phyloP scores from a whole-genome alignment of 2,888 invertebrate genomes.

The Atherix ibis region DNA sequence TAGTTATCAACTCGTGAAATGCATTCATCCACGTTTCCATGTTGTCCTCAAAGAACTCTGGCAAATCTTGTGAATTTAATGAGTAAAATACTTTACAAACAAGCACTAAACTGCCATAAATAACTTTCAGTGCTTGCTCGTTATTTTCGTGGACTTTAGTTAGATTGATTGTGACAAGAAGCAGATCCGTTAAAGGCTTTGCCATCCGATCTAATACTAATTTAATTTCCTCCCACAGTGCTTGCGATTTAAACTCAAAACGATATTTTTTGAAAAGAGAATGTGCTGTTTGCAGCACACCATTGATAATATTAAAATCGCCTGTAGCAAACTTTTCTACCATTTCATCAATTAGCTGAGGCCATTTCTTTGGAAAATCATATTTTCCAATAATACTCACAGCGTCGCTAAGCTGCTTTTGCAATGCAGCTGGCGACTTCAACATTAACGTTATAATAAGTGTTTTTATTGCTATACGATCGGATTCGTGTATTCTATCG shows the following conservation, averaged over 20 bases:
- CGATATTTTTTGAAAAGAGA: conserved; percentile 93
- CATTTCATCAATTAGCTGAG: conserved; percentile 81
- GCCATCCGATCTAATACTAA: conserved; percentile 89
- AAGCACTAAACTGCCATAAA: conserved; percentile 75
- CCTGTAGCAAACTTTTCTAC: conserved; percentile 79
- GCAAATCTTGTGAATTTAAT: conserved; percentile 92
- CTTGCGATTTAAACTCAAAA: conserved; percentile 88
- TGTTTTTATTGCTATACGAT: conserved; percentile 66
- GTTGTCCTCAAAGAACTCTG: conserved; percentile 98
- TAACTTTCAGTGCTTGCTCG: conserved; percentile 63
- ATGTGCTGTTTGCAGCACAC: conserved; percentile 86
- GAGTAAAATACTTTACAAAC: conserved; percentile 95
- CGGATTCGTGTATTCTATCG: conserved; percentile 64
- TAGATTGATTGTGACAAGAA: conserved; percentile 76
- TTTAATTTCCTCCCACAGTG: conserved; percentile 93
- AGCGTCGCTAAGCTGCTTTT: conserved; percentile 89
- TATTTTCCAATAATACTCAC: conserved; percentile 91
- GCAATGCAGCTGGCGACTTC: conserved; percentile 74
- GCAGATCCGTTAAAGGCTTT: conserved; percentile 80
- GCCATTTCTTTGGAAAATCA: conserved; percentile 97
- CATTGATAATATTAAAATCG: conserved; percentile 89
- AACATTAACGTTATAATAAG: conserved; percentile 86
- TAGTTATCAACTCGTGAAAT: conserved; percentile 64
- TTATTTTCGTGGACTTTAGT: conserved; percentile 64
- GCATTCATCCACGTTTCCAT: conserved; percentile 91